phyloP scores from a whole-genome alignment of 2,888 invertebrate species.

The Xylota sylvarum region DNA sequence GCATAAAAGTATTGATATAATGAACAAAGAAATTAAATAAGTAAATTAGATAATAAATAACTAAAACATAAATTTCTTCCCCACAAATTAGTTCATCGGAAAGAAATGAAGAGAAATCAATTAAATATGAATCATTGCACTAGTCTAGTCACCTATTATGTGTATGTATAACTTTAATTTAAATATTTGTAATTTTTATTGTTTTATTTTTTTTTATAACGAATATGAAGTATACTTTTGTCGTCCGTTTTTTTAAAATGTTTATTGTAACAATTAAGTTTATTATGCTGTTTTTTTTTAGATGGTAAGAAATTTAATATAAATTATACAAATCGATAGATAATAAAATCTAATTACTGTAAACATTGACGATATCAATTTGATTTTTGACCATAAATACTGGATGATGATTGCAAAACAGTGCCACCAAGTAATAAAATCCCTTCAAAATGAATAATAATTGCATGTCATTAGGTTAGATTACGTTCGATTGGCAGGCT shows the following conservation, averaged over 20 bases:
- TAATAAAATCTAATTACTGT: conserved; percentile 69
- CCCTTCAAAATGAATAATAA: too few species aligned
- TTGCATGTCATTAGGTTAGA: too few species aligned
- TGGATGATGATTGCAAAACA: too few species aligned
- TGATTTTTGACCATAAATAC: too few species aligned
- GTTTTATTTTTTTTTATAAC: conserved; percentile 32
- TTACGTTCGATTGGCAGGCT: too few species aligned
- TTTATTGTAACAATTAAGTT: conserved; percentile 61
- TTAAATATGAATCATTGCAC: conserved; percentile 67
- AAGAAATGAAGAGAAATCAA: conserved; percentile 41
- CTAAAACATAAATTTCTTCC: conserved; percentile 35
- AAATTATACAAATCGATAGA: conserved; percentile 73
- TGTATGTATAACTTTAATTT: conserved; percentile 23
- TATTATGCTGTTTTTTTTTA: conserved; percentile 47
- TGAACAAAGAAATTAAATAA: conserved; percentile 35
- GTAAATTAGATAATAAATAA: conserved; percentile 34
- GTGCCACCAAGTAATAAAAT: too few species aligned
- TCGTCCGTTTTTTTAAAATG: conserved; percentile 62
- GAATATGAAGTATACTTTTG: conserved; percentile 34
- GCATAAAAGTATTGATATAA: conserved; percentile 17
- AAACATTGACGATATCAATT: conserved; percentile 7
- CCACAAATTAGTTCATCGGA: conserved; percentile 9
- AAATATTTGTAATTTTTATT: conserved; percentile 19
- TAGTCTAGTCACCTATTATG: conserved; percentile 71
- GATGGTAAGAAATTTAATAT: conserved; percentile 70